Evolutionary conservation across 2,797 vertebrate genomes (phyloP).

Genomic region (Eleutherodactylus coqui): DNA sequence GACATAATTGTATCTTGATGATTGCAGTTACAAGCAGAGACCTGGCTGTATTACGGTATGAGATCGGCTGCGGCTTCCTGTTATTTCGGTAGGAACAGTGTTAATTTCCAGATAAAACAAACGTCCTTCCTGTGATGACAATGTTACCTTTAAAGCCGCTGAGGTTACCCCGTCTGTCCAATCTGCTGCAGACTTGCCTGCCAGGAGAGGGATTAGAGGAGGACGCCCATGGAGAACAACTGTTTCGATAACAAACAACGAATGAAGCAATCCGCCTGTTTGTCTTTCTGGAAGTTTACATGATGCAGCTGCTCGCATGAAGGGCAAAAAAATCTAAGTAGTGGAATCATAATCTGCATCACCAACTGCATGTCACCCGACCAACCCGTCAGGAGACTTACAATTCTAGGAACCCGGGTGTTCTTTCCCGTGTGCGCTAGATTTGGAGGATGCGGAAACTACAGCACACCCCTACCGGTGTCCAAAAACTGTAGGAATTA

Average conservation of each 20-base stretch:
- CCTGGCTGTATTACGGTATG: neutral
- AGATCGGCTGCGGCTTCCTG: neutral
- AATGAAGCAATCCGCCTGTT: neutral
- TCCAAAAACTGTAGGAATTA: neutral
- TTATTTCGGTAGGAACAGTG: neutral
- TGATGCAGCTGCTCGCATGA: neutral
- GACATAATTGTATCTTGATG: neutral
- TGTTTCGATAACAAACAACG: slow-evolving; percentile 36
- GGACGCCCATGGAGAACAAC: slow-evolving; percentile 49
- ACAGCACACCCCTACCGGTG: no score
- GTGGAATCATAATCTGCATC: neutral
- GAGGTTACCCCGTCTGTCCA: slow-evolving; percentile 56
- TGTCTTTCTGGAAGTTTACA: neutral
- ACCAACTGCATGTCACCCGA: neutral
- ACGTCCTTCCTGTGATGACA: slow-evolving; percentile 17
- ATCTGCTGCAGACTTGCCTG: slow-evolving; percentile 49
- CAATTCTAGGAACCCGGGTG: neutral
- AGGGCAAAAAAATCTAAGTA: slow-evolving; percentile 5
- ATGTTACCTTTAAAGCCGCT: neutral
- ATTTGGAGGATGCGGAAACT: neutral
- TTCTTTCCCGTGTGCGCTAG: neutral
- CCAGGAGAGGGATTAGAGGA: slow-evolving; percentile 56
- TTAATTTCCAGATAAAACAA: slow-evolving; percentile 46
- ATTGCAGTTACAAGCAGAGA: neutral
- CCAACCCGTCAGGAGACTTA: no score